These are phyloP conservation scores for Petrocephalus schoutedeni DNA, from an alignment of 2,797 vertebrate genomes.

Conservation along the genomic window DNA sequence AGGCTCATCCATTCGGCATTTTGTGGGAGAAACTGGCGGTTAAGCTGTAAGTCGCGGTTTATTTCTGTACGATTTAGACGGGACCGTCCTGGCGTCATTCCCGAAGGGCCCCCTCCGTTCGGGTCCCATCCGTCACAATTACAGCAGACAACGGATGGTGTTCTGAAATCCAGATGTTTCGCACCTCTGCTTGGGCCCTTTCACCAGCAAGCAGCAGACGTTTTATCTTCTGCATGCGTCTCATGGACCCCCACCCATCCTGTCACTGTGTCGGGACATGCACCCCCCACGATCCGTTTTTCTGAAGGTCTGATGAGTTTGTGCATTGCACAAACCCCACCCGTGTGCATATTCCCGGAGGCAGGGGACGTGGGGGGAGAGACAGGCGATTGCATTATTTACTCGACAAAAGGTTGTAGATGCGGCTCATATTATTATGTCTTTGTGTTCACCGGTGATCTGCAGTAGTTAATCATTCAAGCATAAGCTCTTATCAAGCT, in stretches of 20 bases:
- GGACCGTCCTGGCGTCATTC: neutral
- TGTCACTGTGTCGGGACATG: neutral
- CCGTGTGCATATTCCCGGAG: constrained; percentile 25
- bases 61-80: neutral
- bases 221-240: constrained; percentile 42
- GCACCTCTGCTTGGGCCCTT: neutral
- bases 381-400: neutral
- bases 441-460: neutral
- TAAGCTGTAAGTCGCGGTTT: neutral
- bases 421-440: neutral
- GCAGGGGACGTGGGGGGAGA: neutral
- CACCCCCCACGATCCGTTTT: constrained; percentile 15
- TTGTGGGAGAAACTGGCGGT: neutral
- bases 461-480: neutral
- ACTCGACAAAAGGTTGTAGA: neutral
- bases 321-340: neutral
- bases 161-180: constrained; percentile 24
- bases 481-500: neutral
- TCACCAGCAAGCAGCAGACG: neutral
- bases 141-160: neutral
- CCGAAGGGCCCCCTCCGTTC: neutral
- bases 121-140: neutral
- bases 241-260: constrained; percentile 40
- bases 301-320: neutral
- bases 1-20: neutral